Evolutionary conservation across 2,888 invertebrate genomes (phyloP).

Genomic region (Phyllotreta cruciferae): DNA sequence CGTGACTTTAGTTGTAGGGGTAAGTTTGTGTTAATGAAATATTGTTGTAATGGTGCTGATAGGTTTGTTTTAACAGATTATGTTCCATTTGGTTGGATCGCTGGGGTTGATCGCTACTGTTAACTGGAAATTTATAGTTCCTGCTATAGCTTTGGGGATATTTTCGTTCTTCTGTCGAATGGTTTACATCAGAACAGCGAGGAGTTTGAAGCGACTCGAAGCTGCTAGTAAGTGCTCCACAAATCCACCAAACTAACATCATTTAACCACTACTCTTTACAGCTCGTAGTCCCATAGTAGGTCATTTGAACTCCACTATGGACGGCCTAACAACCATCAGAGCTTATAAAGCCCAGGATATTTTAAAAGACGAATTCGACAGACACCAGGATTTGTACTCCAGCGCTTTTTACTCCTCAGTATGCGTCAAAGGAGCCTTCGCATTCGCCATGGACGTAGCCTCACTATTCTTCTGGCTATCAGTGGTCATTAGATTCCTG

Average conservation of each 20-base stretch:
- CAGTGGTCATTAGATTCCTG: conserved; percentile 46
- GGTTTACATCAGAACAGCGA: conserved; percentile 45
- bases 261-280: background rate
- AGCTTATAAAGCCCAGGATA: conserved; percentile 54
- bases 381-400: conserved; percentile 49
- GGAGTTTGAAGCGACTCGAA: conserved; percentile 47
- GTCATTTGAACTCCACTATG: conserved; percentile 56
- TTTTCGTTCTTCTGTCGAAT: conserved; percentile 37
- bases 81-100: conserved; percentile 36
- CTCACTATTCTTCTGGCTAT: conserved; percentile 47
- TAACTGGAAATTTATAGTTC: conserved; percentile 61
- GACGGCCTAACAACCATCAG: conserved; percentile 57
- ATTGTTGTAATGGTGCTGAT: no score
- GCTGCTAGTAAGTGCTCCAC: conserved; percentile 56
- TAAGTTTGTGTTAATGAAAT: no score
- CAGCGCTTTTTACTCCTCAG: conserved; percentile 52
- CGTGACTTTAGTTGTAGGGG: conserved; percentile 38
- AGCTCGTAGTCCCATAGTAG: conserved; percentile 57
- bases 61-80: conserved; percentile 21
- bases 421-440: conserved; percentile 58
- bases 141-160: conserved; percentile 36
- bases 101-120: conserved; percentile 58
- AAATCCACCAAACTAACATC: background rate
- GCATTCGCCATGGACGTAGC: conserved; percentile 53
- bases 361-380: conserved; percentile 53